A percentile compares a stretch with the other conserved stretches of the same genome.
phyloP scores from a whole-genome alignment of 2,888 invertebrate genomes.

The Drosophila emarginata region DNA sequence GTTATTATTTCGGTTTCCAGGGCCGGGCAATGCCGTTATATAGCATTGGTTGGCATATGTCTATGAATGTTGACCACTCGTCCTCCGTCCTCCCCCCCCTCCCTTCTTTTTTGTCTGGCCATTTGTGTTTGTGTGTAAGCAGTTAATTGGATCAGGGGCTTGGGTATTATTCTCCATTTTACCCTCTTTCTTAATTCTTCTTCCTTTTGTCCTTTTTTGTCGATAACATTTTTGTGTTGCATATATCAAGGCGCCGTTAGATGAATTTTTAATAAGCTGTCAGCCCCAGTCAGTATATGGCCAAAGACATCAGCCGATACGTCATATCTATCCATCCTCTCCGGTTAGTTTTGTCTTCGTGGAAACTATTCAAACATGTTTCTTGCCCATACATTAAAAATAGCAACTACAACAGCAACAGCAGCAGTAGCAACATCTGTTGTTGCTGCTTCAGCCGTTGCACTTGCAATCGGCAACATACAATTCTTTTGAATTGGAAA shows the following conservation, averaged over 20 bases:
- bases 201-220: not conserved
- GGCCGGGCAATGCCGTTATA: not conserved
- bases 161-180: conserved; percentile 10
- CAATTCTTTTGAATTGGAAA: conserved; percentile 59
- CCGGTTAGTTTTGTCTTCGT: conserved; percentile 42
- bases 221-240: conserved; percentile 50
- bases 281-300: conserved; percentile 29
- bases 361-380: conserved; percentile 68
- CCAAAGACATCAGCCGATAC: conserved; percentile 10
- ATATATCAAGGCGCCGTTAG: conserved; percentile 63
- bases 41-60: conserved; percentile 42
- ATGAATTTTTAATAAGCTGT: conserved; percentile 69
- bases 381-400: conserved; percentile 63
- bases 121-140: conserved; percentile 74
- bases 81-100: not conserved
- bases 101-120: conserved; percentile 49
- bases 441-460: conserved; percentile 27
- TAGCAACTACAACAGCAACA: conserved; percentile 15
- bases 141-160: conserved; percentile 76
- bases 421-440: not conserved
- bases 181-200: conserved; percentile 14
- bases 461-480: conserved; percentile 41
- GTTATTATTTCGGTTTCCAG: conserved; percentile 57
- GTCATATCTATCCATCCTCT: not conserved
- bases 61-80: conserved; percentile 35